Evolutionary conservation across 92 coral and sea anemone species (phyloP).

Genomic region (Scolanthus callimorphus): DNA sequence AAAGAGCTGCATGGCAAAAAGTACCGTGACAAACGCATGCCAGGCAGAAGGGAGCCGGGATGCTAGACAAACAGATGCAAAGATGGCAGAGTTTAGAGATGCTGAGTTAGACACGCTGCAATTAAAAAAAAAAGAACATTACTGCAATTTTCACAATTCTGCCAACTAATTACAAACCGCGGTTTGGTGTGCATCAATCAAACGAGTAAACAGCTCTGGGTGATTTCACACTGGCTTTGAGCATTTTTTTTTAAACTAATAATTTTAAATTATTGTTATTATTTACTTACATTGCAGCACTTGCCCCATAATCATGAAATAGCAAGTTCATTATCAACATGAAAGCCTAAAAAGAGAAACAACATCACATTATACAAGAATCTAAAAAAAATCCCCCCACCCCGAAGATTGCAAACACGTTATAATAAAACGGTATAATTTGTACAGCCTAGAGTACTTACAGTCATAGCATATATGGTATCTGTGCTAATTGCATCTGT

Average conservation of each 20-base stretch:
- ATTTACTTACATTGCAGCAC: constrained; percentile 92
- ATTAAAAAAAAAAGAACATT: background rate
- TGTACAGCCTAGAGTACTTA: constrained; percentile 26
- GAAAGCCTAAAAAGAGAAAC: constrained; percentile 52
- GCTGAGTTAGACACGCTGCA: constrained; percentile 84
- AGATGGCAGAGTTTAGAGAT: constrained; percentile 86
- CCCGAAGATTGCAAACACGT: background rate
- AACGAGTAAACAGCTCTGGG: too few species aligned
- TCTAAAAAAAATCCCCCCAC: background rate
- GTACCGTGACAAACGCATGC: constrained; percentile 92
- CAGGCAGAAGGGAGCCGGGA: constrained; percentile 91
- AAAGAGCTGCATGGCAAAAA: constrained; percentile 80
- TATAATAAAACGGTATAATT: background rate
- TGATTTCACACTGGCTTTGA: too few species aligned
- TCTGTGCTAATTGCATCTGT: constrained; percentile 96
- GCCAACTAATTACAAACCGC: too few species aligned
- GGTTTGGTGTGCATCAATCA: too few species aligned
- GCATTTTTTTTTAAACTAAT: too few species aligned
- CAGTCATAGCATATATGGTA: constrained; percentile 97
- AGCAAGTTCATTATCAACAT: constrained; percentile 89
- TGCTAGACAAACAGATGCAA: constrained; percentile 97
- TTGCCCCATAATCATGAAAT: constrained; percentile 92
- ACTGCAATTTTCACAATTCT: too few species aligned
- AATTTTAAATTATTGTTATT: too few species aligned
- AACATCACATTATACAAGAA: background rate